Conservation (phyloP, 2,113 vertebrate species). For the Drymodes brunneopygia region DNA sequence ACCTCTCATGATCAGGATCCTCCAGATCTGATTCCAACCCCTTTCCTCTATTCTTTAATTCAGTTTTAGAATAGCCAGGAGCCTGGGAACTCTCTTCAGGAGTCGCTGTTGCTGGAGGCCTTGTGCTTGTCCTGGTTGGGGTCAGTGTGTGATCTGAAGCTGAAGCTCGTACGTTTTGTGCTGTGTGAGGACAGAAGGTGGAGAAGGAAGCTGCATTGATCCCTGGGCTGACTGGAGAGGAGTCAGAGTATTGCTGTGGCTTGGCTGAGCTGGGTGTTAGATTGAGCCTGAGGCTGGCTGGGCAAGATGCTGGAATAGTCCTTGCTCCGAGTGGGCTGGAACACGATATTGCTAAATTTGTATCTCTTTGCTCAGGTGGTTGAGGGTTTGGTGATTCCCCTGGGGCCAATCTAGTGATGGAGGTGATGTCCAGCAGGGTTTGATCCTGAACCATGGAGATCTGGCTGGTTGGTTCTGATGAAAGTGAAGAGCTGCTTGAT, state of each 20-base stretch:
- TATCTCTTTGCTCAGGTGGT: background rate
- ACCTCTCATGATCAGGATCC: constrained; percentile 46
- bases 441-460: constrained; percentile 51
- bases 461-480: constrained; percentile 51
- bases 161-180: constrained; percentile 25
- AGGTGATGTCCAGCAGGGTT: constrained; percentile 40
- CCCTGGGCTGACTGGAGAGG: constrained; percentile 43
- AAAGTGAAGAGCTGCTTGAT: constrained; percentile 51
- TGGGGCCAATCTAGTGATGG: constrained; percentile 13
- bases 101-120: constrained; percentile 8
- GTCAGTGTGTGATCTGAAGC: constrained; percentile 11
- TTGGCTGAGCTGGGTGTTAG: constrained; percentile 43
- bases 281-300: constrained; percentile 24
- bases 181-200: constrained; percentile 43
- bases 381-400: background rate
- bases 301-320: background rate
- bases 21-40: constrained; percentile 20
- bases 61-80: constrained; percentile 29
- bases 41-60: constrained; percentile 19
- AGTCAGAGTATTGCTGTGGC: constrained; percentile 35
- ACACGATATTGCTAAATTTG: background rate
- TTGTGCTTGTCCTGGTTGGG: constrained; percentile 61
- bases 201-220: constrained; percentile 27
- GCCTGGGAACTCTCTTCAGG: constrained; percentile 41
- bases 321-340: background rate